A percentile compares a stretch with the other conserved stretches of the same genome.
These are phyloP conservation scores for Perca flavescens DNA, from an alignment of 2,113 vertebrate genomes.

Conservation along the genomic window DNA sequence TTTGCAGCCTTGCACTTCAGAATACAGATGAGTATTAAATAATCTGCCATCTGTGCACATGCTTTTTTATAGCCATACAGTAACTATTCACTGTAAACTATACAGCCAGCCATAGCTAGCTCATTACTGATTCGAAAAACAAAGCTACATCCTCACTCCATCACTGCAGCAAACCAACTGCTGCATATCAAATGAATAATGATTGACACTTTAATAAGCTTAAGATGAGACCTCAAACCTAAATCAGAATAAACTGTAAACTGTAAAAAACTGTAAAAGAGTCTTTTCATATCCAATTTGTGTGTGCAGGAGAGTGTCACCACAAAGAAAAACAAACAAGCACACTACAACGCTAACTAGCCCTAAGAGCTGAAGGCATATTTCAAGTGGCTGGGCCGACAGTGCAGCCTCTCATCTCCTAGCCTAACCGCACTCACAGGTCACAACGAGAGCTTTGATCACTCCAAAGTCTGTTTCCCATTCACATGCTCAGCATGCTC, in stretches of 20 bases:
- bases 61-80: slow-evolving; percentile 1
- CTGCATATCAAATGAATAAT: slow-evolving; percentile 2
- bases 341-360: slow-evolving; percentile 58
- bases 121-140: slow-evolving; percentile 30
- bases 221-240: slow-evolving; percentile 29
- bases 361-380: slow-evolving; percentile 58
- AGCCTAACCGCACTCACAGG: slow-evolving; percentile 55
- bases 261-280: slow-evolving; percentile 22
- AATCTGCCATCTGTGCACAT: slow-evolving; percentile 13
- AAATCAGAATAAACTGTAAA: slow-evolving; percentile 21
- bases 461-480: slow-evolving; percentile 64
- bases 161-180: not conserved
- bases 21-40: slow-evolving; percentile 21
- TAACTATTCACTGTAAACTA: slow-evolving; percentile 8
- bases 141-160: slow-evolving; percentile 8
- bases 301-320: slow-evolving; percentile 18
- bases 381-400: slow-evolving; percentile 69
- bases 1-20: slow-evolving; percentile 3
- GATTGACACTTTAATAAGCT: slow-evolving; percentile 22
- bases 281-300: slow-evolving; percentile 43
- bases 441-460: slow-evolving; percentile 74
- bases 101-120: slow-evolving; percentile 5
- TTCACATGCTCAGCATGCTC: slow-evolving; percentile 60
- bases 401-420: slow-evolving; percentile 65
- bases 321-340: slow-evolving; percentile 74